Evolutionary conservation across 2,888 invertebrate genomes (phyloP).

Genomic region (Agrochola lychnidis): DNA sequence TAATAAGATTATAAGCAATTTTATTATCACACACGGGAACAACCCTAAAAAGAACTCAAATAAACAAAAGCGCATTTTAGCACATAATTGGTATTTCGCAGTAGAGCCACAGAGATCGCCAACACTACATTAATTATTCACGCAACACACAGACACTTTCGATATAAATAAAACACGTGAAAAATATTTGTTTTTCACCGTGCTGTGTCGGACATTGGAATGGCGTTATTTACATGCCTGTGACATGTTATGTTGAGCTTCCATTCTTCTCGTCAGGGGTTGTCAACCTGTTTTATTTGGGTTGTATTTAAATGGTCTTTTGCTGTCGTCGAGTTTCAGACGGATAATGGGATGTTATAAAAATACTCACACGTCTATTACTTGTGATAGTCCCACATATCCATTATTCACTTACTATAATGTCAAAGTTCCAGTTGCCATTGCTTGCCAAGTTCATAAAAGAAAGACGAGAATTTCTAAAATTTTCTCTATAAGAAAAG

Average conservation of each 20-base stretch:
- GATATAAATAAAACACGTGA: constrained; percentile 57
- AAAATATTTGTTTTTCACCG: constrained; percentile 58
- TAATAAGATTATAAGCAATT: constrained; percentile 15
- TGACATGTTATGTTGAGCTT: constrained; percentile 48
- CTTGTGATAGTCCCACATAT: neutral
- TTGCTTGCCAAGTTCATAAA: neutral
- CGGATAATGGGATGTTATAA: neutral
- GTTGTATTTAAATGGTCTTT: constrained; percentile 9
- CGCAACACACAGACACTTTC: constrained; percentile 51
- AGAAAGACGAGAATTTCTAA: neutral
- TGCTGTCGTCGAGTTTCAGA: constrained; percentile 5
- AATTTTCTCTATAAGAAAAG: neutral
- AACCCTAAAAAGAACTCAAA: constrained; percentile 3
- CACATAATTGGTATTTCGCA: constrained; percentile 53
- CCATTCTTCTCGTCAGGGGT: constrained; percentile 26
- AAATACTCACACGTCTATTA: neutral
- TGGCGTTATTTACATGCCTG: constrained; percentile 51
- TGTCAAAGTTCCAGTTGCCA: neutral
- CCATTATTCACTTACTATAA: neutral
- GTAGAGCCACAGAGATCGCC: constrained; percentile 33
- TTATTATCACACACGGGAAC: neutral
- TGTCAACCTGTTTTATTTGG: constrained; percentile 27
- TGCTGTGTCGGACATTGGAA: constrained; percentile 32
- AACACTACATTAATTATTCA: constrained; percentile 61
- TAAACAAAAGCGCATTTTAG: constrained; percentile 42